Percentiles rank a stretch among this genome's conserved stretches.
These are phyloP conservation scores for Phytoseiulus persimilis DNA, from an alignment of 2,888 invertebrate species.

Conservation along the genomic window DNA sequence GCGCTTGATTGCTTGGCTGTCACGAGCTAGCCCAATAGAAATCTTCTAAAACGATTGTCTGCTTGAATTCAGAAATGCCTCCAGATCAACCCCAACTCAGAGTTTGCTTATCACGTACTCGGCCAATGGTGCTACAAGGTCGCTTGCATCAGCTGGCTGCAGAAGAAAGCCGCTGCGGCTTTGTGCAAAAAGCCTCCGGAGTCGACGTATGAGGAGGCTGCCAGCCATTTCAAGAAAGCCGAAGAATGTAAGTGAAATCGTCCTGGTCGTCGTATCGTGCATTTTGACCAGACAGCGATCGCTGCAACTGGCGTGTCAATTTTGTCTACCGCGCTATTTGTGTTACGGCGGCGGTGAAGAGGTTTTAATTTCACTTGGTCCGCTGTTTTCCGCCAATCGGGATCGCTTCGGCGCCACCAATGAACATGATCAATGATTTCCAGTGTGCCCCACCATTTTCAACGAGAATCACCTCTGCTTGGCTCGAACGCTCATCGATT, in stretches of 20 bases:
- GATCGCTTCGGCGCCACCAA: background rate
- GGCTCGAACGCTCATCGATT: background rate
- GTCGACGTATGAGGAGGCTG: background rate
- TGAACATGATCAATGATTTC: background rate
- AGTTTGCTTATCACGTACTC: constrained; percentile 11
- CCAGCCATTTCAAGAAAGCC: constrained; percentile 13
- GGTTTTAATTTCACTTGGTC: background rate
- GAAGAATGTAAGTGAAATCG: constrained; percentile 9
- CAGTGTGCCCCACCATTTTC: constrained; percentile 10
- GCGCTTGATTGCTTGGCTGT: background rate
- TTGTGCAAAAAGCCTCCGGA: constrained; percentile 9
- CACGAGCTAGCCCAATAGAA: background rate
- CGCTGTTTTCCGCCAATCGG: background rate
- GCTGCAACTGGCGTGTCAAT: background rate
- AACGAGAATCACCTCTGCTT: constrained; percentile 23
- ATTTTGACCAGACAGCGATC: background rate
- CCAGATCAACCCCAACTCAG: background rate
- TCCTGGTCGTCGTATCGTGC: background rate
- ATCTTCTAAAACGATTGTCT: background rate
- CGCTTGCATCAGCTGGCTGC: background rate
- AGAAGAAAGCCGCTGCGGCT: background rate
- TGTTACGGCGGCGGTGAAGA: background rate
- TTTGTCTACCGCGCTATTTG: background rate
- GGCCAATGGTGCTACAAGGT: constrained; percentile 31
- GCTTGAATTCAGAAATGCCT: background rate